These are phyloP conservation scores for Galaxea fascicularis DNA, from an alignment of 92 coral and sea anemone genomes.

Conservation along the genomic window DNA sequence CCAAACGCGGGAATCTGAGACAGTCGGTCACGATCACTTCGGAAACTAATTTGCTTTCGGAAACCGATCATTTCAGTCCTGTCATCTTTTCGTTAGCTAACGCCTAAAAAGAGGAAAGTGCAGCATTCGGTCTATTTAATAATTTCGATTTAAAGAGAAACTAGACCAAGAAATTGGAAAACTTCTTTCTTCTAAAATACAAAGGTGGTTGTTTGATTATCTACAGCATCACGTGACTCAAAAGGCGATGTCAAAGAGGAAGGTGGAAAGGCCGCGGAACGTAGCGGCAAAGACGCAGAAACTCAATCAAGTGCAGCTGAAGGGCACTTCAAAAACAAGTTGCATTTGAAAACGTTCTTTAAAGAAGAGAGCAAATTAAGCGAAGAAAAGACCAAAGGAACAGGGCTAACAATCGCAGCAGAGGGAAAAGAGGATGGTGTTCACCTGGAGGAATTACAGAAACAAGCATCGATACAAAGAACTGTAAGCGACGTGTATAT, in stretches of 20 bases:
- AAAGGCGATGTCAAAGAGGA: neutral
- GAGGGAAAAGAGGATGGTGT: constrained; percentile 36
- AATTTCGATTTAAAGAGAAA: too few relatives aligned
- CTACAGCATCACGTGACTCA: constrained; percentile 4
- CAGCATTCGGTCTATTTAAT: too few relatives aligned
- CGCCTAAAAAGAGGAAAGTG: too few relatives aligned
- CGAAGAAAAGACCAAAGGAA: neutral
- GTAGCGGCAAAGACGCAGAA: neutral
- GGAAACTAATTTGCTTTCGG: too few relatives aligned
- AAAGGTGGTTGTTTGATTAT: neutral
- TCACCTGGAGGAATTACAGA: constrained; percentile 52
- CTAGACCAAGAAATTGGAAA: too few relatives aligned
- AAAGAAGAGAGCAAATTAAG: constrained; percentile 38
- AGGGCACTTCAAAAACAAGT: neutral
- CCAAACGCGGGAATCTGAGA: too few relatives aligned
- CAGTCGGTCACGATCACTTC: too few relatives aligned
- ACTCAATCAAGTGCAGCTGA: neutral
- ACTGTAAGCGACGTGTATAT: neutral
- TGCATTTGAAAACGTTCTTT: constrained; percentile 23
- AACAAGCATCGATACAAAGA: constrained; percentile 18
- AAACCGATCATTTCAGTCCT: too few relatives aligned
- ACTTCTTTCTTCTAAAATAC: neutral
- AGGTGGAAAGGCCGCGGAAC: neutral
- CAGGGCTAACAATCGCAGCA: constrained; percentile 33
- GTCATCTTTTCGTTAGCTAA: too few relatives aligned